Evolutionary conservation across 2,113 vertebrate genomes (phyloP).

Genomic region (Mesocricetus auratus): DNA sequence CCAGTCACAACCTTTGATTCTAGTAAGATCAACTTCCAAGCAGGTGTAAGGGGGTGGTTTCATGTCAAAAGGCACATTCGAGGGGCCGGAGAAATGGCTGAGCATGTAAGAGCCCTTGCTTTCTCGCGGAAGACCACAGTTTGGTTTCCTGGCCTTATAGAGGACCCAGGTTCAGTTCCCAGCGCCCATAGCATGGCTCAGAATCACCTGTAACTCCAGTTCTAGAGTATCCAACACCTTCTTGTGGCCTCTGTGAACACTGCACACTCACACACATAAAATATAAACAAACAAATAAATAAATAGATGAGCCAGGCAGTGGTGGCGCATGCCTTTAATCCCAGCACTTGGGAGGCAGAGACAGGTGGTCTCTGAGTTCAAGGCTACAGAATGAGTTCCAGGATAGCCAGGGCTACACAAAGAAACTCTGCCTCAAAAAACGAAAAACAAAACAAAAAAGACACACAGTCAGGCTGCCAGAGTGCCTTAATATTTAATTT

Average conservation of each 20-base stretch:
- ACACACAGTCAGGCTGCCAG: neutral
- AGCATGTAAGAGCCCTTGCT: neutral
- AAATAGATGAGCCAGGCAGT: neutral
- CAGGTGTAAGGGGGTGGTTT: neutral
- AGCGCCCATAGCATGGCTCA: neutral
- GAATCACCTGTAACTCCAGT: neutral
- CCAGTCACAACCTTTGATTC: neutral
- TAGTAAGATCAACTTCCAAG: neutral
- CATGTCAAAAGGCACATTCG: neutral
- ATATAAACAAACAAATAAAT: neutral
- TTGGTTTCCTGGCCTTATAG: neutral
- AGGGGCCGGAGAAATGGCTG: neutral
- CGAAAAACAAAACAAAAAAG: neutral
- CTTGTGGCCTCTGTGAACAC: neutral
- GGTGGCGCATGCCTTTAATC: neutral
- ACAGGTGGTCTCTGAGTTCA: neutral
- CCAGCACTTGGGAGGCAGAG: neutral
- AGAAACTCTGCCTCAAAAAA: neutral
- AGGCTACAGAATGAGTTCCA: neutral
- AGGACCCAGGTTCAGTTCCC: neutral
- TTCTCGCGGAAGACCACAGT: neutral
- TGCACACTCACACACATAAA: neutral
- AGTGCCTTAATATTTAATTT: constrained; percentile 70
- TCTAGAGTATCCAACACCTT: neutral
- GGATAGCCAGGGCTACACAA: neutral